phyloP scores from a whole-genome alignment of 1,140 invertebrate genomes.

The Thaumatotibia leucotreta region DNA sequence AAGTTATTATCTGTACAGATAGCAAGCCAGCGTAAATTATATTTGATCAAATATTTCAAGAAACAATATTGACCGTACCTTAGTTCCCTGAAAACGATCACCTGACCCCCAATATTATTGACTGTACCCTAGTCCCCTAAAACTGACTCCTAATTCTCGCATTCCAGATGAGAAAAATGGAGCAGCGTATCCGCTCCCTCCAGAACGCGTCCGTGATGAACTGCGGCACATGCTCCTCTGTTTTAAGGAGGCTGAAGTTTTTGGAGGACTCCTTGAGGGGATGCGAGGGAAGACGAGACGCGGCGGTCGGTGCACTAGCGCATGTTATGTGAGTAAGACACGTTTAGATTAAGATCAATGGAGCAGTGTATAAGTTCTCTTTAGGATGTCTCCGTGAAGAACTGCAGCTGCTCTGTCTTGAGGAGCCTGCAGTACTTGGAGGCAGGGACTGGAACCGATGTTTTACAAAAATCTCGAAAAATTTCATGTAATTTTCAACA shows the following conservation, averaged over 20 bases:
- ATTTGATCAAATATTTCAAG: too few species aligned
- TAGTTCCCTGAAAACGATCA: too few species aligned
- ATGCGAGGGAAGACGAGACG: slow-evolving; percentile 79
- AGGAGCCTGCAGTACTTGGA: slow-evolving; percentile 77
- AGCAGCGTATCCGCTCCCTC: slow-evolving; percentile 81
- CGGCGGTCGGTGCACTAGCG: slow-evolving; percentile 84
- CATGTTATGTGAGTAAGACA: slow-evolving; percentile 86
- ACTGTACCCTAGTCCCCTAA: slow-evolving; percentile 1
- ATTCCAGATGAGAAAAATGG: slow-evolving; percentile 84
- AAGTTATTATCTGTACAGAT: too few species aligned
- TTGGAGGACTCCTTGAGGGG: slow-evolving; percentile 77
- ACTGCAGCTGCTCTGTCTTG: slow-evolving; percentile 64
- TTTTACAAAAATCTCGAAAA: too few species aligned
- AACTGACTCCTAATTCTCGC: neutral
- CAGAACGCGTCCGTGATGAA: slow-evolving; percentile 81
- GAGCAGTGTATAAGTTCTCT: too few species aligned
- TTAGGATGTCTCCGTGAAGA: too few species aligned
- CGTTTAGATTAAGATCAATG: neutral
- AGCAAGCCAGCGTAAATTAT: too few species aligned
- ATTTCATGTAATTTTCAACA: too few species aligned
- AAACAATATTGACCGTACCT: too few species aligned
- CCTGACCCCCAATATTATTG: slow-evolving; percentile 17
- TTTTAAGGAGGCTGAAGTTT: slow-evolving; percentile 78
- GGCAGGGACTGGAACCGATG: too few species aligned
- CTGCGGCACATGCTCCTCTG: slow-evolving; percentile 81